Base-by-base conservation (phyloP, 37 sponge, comb jelly and placozoan species). In the Amphimedon queenslandica region DNA sequence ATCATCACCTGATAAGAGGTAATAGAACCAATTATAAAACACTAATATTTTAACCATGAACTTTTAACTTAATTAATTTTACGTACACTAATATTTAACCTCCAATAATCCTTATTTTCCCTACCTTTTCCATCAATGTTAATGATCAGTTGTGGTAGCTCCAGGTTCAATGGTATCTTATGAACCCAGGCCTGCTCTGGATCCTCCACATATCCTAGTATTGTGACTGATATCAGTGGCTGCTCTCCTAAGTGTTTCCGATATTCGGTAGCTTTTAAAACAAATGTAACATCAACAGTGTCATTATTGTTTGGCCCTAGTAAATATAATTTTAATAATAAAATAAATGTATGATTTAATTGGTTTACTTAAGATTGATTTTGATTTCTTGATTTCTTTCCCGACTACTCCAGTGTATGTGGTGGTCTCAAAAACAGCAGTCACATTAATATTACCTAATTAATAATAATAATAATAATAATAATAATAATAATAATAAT, bases 331-430 rank as follows among this genome's bases (percentile, higher is more conserved):
- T n/a, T n/a, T n/a, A n/a, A n/a, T n/a, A n/a, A n/a, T n/a, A n/a
- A n/a, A n/a, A n/a, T n/a, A n/a, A n/a, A n/a, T n/a, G n/a, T n/a
- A n/a, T n/a, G n/a, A n/a, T n/a, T n/a, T n/a, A n/a, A n/a, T n/a
- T n/a, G n/a, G n/a, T n/a, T n/a, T n/a, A n/a, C n/a, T n/a, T n/a
- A n/a, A n/a, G n/a, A n/a, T n/a, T n/a, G n/a, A n/a, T n/a, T n/a
- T n/a, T n/a, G n/a, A n/a, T n/a, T n/a, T n/a, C 39, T 72, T 58
- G 57, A 81, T 28, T 34, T 33, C 28, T 0, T 31, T 47, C 21
- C 83, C 76, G 34, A 58, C 47, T 24, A 43, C 64, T 3, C 83
- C 83, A 57, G 58, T 69, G 63, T 82, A 82, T 2, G 76, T 37
- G 61, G 74, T 69, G 16, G 69, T 4, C 32, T 55, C 37, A 1